Evolutionary conservation across 2,888 invertebrate species (phyloP).

Genomic region (Graphium colonna): DNA sequence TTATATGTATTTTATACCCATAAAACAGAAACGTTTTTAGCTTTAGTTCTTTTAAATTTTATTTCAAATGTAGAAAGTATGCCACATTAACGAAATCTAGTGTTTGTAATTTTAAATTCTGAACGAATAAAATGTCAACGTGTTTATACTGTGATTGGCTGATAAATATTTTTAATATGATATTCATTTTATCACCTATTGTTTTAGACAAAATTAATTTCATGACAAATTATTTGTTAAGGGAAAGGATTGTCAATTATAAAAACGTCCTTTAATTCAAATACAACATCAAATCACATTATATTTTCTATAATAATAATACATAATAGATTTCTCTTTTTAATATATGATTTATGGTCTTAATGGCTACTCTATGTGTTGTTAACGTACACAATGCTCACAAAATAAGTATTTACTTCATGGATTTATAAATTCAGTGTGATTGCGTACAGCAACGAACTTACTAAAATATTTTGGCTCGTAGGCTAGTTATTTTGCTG

Average conservation of each 20-base stretch:
- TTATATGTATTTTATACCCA: too few species aligned
- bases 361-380: constrained; percentile 53
- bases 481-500: neutral
- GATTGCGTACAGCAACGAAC: constrained; percentile 3
- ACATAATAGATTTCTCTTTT: constrained; percentile 67
- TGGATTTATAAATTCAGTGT: neutral
- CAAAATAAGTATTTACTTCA: constrained; percentile 21
- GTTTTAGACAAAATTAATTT: constrained; percentile 21
- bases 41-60: too few species aligned
- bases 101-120: too few species aligned
- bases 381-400: constrained; percentile 42
- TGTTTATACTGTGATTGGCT: too few species aligned
- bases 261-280: constrained; percentile 77
- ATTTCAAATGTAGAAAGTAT: too few species aligned
- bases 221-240: constrained; percentile 35
- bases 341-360: constrained; percentile 54
- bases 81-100: too few species aligned
- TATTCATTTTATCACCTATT: too few species aligned
- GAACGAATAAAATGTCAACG: too few species aligned
- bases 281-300: constrained; percentile 80
- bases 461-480: constrained; percentile 53
- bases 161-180: too few species aligned
- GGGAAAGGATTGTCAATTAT: constrained; percentile 70
- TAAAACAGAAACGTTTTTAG: too few species aligned
- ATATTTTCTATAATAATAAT: constrained; percentile 77